A percentile compares a stretch with the other conserved stretches of the same genome.
These are phyloP conservation scores for Caenorhabditis sp. DNA, from an alignment of 2,888 invertebrate genomes.

Conservation along the genomic window DNA sequence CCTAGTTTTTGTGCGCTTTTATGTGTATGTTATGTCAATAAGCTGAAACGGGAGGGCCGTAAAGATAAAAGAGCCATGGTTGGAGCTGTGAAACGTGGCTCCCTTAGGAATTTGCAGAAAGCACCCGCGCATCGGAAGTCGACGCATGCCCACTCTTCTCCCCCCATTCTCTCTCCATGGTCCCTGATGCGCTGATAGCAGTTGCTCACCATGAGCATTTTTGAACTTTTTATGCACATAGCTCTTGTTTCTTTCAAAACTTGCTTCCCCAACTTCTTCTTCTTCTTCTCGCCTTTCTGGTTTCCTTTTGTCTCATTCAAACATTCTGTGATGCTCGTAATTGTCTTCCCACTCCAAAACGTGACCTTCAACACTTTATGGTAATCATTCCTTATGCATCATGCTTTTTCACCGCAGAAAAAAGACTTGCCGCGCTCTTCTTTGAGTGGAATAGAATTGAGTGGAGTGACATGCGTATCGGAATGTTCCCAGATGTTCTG, in stretches of 20 bases:
- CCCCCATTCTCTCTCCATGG: slow-evolving; percentile 25
- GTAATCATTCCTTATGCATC: slow-evolving; percentile 13
- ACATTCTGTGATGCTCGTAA: background rate
- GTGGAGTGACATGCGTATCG: no score
- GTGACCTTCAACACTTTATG: slow-evolving; percentile 2
- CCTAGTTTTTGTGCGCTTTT: slow-evolving; percentile 17
- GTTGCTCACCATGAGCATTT: slow-evolving; percentile 41
- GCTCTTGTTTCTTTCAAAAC: slow-evolving; percentile 36
- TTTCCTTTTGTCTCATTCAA: slow-evolving; percentile 14
- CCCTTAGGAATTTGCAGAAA: slow-evolving; percentile 48
- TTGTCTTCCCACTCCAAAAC: slow-evolving; percentile 5
- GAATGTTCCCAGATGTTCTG: no score
- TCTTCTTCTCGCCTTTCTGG: background rate
- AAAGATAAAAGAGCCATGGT: slow-evolving; percentile 33
- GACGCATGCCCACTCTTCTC: slow-evolving; percentile 16
- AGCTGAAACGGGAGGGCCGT: slow-evolving; percentile 24
- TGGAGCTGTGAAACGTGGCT: slow-evolving; percentile 55
- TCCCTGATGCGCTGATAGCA: slow-evolving; percentile 53
- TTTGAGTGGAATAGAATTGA: no score
- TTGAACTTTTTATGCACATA: slow-evolving; percentile 40
- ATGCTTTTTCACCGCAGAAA: no score
- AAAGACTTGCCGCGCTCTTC: no score
- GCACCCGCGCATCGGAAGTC: slow-evolving; percentile 13
- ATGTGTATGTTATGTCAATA: slow-evolving; percentile 50
- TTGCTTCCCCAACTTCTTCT: slow-evolving; percentile 18